Conservation (phyloP, 2,888 invertebrate species). For the Mythimna loreyi region DNA sequence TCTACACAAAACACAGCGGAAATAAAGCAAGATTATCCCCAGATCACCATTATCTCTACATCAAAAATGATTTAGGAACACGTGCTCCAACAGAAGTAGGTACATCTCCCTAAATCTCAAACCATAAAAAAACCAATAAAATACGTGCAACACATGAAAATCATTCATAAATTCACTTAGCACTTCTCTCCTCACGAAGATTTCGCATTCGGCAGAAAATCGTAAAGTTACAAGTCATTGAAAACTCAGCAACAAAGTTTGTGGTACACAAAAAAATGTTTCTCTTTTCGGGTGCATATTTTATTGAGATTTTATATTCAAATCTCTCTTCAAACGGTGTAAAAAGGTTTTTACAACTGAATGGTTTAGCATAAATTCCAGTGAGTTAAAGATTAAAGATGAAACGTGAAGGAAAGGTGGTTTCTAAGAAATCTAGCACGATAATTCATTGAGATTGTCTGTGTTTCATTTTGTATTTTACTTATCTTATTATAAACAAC, state of each 20-base stretch:
- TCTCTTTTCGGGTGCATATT: conserved; percentile 71
- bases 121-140: conserved; percentile 53
- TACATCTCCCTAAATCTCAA: conserved; percentile 20
- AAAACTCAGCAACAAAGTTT: conserved; percentile 63
- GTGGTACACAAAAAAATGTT: conserved; percentile 59
- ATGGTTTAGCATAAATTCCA: conserved; percentile 45
- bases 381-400: conserved; percentile 26
- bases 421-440: not conserved
- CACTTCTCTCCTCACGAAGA: conserved; percentile 36
- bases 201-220: conserved; percentile 52
- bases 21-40: not conserved
- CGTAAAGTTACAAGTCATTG: conserved; percentile 64
- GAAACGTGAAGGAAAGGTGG: conserved; percentile 15
- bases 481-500: too few relatives aligned
- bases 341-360: conserved; percentile 52
- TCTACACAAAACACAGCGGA: not conserved
- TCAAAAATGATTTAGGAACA: conserved; percentile 34
- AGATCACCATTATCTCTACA: conserved; percentile 19
- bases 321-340: conserved; percentile 51
- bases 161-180: conserved; percentile 53
- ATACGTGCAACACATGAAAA: conserved; percentile 58
- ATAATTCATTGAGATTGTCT: not conserved
- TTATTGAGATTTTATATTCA: conserved; percentile 71
- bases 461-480: not conserved
- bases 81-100: conserved; percentile 17